Conservation (phyloP, 2,888 invertebrate genomes). For the Campoplex nolae region DNA sequence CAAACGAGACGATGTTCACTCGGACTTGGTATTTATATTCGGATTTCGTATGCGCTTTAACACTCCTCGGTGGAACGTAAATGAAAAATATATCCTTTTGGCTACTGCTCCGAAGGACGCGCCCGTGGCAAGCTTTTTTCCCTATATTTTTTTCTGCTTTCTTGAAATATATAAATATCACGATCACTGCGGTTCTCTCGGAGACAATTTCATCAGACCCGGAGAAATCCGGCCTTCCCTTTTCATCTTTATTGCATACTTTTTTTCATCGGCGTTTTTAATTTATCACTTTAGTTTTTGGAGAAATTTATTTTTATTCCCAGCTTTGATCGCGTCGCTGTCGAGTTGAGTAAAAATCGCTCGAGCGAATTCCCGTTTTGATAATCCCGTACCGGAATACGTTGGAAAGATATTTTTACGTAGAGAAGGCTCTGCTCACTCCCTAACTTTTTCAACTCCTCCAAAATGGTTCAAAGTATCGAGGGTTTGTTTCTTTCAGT, state of each 20-base stretch:
- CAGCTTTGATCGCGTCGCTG: background rate
- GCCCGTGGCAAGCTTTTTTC: conserved; percentile 46
- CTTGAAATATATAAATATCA: conserved; percentile 8
- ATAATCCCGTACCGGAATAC: background rate
- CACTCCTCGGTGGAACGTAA: background rate
- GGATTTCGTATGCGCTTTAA: conserved; percentile 27
- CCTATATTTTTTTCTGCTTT: conserved; percentile 17
- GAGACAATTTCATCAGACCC: conserved; percentile 59
- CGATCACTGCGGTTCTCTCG: conserved; percentile 62
- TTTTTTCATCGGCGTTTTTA: too few relatives aligned
- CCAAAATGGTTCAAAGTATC: background rate
- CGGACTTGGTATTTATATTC: conserved; percentile 43
- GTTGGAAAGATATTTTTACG: background rate
- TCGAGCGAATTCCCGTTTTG: background rate
- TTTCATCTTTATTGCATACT: conserved; percentile 21
- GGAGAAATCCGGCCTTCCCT: conserved; percentile 32
- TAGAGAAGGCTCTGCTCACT: background rate
- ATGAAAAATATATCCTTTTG: conserved; percentile 17
- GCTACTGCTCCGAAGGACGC: conserved; percentile 58
- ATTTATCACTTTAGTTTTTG: background rate
- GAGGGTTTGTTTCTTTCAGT: background rate
- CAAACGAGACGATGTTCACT: conserved; percentile 22
- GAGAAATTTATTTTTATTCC: background rate
- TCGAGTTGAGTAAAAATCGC: background rate
- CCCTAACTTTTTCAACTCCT: too few relatives aligned